Evolutionary conservation across 2,797 vertebrate species (phyloP), one percentile per base, ranked within the genome.

Genomic region (Enteromius treurensis): DNA sequence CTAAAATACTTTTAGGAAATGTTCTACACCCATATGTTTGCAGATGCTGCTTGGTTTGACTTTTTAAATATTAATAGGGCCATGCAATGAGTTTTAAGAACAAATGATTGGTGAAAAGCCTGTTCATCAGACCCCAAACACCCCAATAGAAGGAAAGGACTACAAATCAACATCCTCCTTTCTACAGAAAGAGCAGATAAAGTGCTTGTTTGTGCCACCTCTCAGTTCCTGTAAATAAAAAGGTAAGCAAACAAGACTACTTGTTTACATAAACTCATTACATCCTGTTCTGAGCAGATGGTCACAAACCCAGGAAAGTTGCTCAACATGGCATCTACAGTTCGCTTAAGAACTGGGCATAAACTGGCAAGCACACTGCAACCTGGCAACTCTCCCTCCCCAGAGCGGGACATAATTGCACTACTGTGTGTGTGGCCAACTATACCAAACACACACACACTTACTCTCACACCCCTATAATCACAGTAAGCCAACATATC

Each of bases 241-340:
- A 89, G 84, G 84, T 86, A 83, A 86, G 69, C 86, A 86, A 87
- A 86, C 76, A 34, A 78, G 49, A 40, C 67, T 80, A 85, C 86
- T 84, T 83, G 84, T 86, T 87, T 86, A 85, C 82, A 85, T 47
- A 79, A 70, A 76, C 60, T 74, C 79, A 55, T 84, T 83, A 74
- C 77, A 83, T 55, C 84, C 80, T 76, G 32, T 83, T 83, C 71
- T 80, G 77, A 88, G 82, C 86, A 88, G 84, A 88, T 88, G 88
- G 84, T 88, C 88, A 84, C 60, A 86, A 86, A 81, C 80, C 79
- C 75, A 70, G 77, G 51, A 87, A 87, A 86, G 86, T 86, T 77
- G 42, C 65, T 86, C 77, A 83, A 85, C 82, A 86, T 73, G 67
- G 86, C 86, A 83, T 71, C 82, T 71, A 62, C 75, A 87, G 60